phyloP scores from a whole-genome alignment of 2,888 invertebrate species.

The Drosophila peninsularis region DNA sequence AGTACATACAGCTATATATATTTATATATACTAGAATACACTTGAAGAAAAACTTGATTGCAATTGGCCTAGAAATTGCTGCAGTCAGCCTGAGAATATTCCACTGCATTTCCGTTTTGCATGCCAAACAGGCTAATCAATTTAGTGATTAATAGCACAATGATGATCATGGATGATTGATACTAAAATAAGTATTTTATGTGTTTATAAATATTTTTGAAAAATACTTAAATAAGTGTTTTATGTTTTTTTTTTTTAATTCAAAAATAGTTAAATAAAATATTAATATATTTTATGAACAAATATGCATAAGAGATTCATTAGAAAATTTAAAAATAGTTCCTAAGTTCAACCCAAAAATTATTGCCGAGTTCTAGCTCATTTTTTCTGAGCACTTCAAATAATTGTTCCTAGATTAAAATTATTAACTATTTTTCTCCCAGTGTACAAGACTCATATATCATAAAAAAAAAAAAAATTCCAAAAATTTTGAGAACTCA shows the following conservation, averaged over 20 bases:
- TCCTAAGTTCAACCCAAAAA: too few relatives aligned
- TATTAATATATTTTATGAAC: too few relatives aligned
- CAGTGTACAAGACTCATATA: neutral
- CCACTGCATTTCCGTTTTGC: neutral
- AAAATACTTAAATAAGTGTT: neutral
- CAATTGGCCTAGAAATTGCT: constrained; percentile 3
- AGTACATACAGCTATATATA: constrained; percentile 34
- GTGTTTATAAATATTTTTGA: neutral
- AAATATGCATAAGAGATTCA: too few relatives aligned
- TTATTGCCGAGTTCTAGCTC: too few relatives aligned
- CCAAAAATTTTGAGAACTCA: too few relatives aligned
- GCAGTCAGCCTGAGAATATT: neutral
- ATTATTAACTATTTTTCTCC: neutral
- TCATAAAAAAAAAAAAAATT: neutral
- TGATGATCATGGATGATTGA: neutral
- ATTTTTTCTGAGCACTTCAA: too few relatives aligned
- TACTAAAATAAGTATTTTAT: constrained; percentile 6
- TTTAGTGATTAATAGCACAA: neutral
- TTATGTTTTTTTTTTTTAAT: too few relatives aligned
- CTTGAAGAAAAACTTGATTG: constrained; percentile 6
- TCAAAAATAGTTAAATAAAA: too few relatives aligned
- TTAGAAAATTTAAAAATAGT: too few relatives aligned
- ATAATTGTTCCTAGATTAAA: too few relatives aligned
- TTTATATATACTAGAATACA: neutral
- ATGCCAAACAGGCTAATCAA: neutral